These are phyloP conservation scores for Drosophila dives DNA, from an alignment of 2,888 invertebrate genomes.

Conservation along the genomic window DNA sequence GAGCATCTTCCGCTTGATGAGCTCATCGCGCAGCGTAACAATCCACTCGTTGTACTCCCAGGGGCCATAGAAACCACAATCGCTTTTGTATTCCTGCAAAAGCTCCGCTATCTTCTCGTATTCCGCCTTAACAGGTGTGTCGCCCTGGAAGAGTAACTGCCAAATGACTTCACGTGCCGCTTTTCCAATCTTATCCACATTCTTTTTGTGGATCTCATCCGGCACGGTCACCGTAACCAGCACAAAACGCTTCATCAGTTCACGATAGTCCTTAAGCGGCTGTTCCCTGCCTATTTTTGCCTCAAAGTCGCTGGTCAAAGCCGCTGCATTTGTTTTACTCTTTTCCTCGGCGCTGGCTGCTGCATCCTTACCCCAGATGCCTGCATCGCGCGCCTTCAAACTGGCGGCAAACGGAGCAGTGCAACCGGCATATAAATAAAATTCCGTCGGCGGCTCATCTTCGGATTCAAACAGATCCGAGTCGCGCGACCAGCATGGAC, in stretches of 20 bases:
- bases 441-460: slow-evolving; percentile 72
- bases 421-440: slow-evolving; percentile 74
- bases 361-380: slow-evolving; percentile 10
- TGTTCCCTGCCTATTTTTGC: slow-evolving; percentile 42
- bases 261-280: slow-evolving; percentile 63
- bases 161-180: slow-evolving; percentile 61
- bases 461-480: slow-evolving; percentile 77
- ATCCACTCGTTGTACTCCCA: slow-evolving; percentile 83
- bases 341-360: background rate
- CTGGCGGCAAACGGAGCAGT: slow-evolving; percentile 68
- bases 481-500: slow-evolving; percentile 75
- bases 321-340: slow-evolving; percentile 41
- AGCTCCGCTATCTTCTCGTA: slow-evolving; percentile 59
- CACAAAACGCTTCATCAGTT: slow-evolving; percentile 68
- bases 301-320: slow-evolving; percentile 55
- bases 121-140: slow-evolving; percentile 18
- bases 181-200: slow-evolving; percentile 56
- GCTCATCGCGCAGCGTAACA: slow-evolving; percentile 73
- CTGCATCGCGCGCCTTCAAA: slow-evolving; percentile 47
- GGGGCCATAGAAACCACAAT: slow-evolving; percentile 74
- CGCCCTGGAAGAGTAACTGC: slow-evolving; percentile 66
- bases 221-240: slow-evolving; percentile 50
- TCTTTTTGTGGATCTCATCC: slow-evolving; percentile 58
- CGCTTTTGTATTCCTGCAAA: slow-evolving; percentile 82
- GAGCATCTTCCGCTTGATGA: slow-evolving; percentile 69